Evolutionary conservation across 1,140 invertebrate genomes (phyloP).

Genomic region (Dinothrombium tinctorium): DNA sequence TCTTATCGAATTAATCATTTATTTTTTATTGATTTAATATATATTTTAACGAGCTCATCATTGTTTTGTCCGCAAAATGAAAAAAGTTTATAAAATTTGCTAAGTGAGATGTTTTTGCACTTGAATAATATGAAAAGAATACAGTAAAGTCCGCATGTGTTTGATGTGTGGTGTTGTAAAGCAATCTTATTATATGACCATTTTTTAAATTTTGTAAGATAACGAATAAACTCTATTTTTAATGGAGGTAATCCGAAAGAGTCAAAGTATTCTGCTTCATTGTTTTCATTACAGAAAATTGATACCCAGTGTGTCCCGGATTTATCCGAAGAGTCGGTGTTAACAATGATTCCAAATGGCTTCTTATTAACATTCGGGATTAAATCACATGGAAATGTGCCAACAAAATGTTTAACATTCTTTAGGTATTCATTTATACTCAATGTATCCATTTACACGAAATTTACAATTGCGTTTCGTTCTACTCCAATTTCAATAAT

Average conservation of each 20-base stretch:
- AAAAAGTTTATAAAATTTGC: neutral
- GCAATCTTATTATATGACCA: neutral
- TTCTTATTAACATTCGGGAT: neutral
- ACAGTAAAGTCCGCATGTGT: neutral
- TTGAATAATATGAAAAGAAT: neutral
- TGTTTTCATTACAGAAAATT: neutral
- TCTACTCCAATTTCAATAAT: constrained; percentile 8
- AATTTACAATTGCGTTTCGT: neutral
- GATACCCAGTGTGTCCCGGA: neutral
- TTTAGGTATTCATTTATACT: neutral
- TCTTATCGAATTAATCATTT: no score
- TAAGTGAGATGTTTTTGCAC: neutral
- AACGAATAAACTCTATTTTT: neutral
- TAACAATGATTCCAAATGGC: neutral
- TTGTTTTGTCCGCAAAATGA: no score
- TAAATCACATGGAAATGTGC: neutral
- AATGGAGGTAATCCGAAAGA: neutral
- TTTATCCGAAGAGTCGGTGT: neutral
- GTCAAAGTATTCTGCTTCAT: neutral
- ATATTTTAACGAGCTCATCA: no score
- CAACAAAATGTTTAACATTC: neutral
- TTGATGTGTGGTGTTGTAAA: neutral
- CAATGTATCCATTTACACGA: neutral
- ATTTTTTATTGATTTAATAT: no score
- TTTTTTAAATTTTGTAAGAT: neutral